Percentiles rank a stretch among this genome's conserved stretches.
Conservation (phyloP, 2,888 invertebrate genomes). For the Ophioninae sp. region DNA sequence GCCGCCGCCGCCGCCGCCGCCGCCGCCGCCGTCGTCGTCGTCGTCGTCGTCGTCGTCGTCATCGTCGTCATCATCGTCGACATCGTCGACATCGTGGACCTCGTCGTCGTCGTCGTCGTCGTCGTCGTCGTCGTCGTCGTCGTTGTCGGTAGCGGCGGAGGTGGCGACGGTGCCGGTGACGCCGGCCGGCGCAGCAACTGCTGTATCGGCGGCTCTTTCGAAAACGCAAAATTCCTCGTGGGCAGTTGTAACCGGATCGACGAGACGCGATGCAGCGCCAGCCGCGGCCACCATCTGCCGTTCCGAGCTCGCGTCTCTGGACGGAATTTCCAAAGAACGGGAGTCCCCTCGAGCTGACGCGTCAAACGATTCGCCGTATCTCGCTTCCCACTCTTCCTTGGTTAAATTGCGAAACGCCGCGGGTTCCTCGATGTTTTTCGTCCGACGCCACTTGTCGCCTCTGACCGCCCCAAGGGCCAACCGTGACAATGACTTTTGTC, state of each 20-base stretch:
- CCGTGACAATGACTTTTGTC: conserved; percentile 58
- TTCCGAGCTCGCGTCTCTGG: conserved; percentile 36
- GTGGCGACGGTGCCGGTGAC: too few relatives aligned
- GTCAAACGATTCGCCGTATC: conserved; percentile 67
- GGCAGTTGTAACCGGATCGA: conserved; percentile 19
- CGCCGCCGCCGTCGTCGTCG: conserved; percentile 24
- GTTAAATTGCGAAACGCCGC: conserved; percentile 76
- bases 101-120: too few relatives aligned
- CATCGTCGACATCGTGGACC: too few relatives aligned
- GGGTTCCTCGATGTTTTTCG: conserved; percentile 71
- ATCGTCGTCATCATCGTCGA: too few relatives aligned
- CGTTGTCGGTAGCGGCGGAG: too few relatives aligned
- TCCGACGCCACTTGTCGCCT: conserved; percentile 68
- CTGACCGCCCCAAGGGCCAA: conserved; percentile 1
- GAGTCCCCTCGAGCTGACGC: conserved; percentile 52
- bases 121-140: too few relatives aligned
- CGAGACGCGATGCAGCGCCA: conserved; percentile 25
- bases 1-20: not conserved
- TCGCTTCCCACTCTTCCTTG: conserved; percentile 79
- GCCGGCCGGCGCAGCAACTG: too few relatives aligned
- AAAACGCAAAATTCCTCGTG: not conserved
- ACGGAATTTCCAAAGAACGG: conserved; percentile 30
- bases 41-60: too few relatives aligned
- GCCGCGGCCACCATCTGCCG: not conserved
- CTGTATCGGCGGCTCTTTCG: conserved; percentile 40